Evolutionary conservation across 2,888 invertebrate genomes (phyloP).

Genomic region (Aelia acuminata): DNA sequence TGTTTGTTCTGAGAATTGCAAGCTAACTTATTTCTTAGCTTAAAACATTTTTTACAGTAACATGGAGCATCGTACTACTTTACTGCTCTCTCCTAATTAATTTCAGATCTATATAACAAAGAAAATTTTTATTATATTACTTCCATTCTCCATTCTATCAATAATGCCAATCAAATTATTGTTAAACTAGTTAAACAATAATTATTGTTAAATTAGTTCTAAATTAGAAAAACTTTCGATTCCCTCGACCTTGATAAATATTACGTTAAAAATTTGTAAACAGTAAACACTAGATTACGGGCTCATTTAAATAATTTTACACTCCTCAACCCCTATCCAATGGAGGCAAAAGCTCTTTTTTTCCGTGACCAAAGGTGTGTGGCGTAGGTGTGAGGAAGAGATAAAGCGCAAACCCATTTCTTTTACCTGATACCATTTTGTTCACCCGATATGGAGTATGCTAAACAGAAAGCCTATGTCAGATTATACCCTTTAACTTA

Average conservation of each 20-base stretch:
- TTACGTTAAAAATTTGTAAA: background rate
- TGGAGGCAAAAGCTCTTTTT: constrained; percentile 16
- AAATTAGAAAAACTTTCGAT: too few relatives aligned
- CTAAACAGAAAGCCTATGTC: constrained; percentile 57
- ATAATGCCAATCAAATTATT: too few relatives aligned
- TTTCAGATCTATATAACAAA: too few relatives aligned
- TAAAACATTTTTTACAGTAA: too few relatives aligned
- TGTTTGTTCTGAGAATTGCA: too few relatives aligned
- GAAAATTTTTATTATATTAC: too few relatives aligned
- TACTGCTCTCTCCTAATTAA: too few relatives aligned
- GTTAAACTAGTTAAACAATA: too few relatives aligned
- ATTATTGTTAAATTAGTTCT: too few relatives aligned
- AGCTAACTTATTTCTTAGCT: too few relatives aligned
- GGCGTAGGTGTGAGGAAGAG: constrained; percentile 40
- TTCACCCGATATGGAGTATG: constrained; percentile 52
- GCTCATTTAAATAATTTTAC: constrained; percentile 19
- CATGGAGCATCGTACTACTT: too few relatives aligned
- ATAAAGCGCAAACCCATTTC: constrained; percentile 50
- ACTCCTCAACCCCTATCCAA: constrained; percentile 8
- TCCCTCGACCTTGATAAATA: background rate
- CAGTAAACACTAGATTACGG: background rate
- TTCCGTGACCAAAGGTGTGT: constrained; percentile 20
- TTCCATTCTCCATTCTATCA: too few relatives aligned
- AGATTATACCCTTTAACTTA: constrained; percentile 56
- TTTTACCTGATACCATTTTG: constrained; percentile 38